phyloP scores from a whole-genome alignment of 1,140 invertebrate genomes.

The Ceratosolen solmsi region DNA sequence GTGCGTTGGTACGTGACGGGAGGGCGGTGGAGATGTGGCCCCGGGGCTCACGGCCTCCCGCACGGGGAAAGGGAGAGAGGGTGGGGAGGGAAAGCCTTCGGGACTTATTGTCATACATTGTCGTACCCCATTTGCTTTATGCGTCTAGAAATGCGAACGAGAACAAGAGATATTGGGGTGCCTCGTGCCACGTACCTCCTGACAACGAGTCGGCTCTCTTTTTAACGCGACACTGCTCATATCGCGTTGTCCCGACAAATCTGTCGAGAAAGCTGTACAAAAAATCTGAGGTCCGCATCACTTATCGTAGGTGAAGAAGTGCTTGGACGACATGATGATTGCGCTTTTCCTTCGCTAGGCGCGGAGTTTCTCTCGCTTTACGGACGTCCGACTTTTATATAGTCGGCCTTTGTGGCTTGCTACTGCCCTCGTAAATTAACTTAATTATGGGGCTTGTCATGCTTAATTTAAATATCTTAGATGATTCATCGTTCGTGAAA shows the following conservation, averaged over 20 bases:
- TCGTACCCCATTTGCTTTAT: slow-evolving; percentile 48
- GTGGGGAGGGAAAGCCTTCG: no score
- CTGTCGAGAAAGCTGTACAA: no score
- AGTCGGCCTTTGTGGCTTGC: slow-evolving; percentile 13
- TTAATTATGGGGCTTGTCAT: slow-evolving; percentile 30
- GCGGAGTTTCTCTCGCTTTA: background rate
- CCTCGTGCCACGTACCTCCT: background rate
- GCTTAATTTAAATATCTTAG: slow-evolving; percentile 36
- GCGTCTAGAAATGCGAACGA: background rate
- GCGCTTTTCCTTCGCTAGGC: slow-evolving; percentile 36
- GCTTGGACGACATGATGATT: background rate
- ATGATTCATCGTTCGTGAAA: slow-evolving; percentile 23
- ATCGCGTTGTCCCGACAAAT: no score
- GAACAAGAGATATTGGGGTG: background rate
- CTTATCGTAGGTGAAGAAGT: slow-evolving; percentile 33
- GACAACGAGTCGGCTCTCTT: background rate
- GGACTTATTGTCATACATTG: slow-evolving; percentile 68
- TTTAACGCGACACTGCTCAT: slow-evolving; percentile 44
- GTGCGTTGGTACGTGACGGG: background rate
- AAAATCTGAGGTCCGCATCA: no score
- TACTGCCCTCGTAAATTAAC: slow-evolving; percentile 32
- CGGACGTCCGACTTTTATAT: background rate
- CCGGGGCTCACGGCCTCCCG: slow-evolving; percentile 66
- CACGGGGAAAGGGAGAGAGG: no score
- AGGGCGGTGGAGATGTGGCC: background rate